A percentile compares a stretch with the other conserved stretches of the same genome.
Evolutionary conservation across 2,113 vertebrate species (phyloP).

Genomic region (Zosterops lateralis): DNA sequence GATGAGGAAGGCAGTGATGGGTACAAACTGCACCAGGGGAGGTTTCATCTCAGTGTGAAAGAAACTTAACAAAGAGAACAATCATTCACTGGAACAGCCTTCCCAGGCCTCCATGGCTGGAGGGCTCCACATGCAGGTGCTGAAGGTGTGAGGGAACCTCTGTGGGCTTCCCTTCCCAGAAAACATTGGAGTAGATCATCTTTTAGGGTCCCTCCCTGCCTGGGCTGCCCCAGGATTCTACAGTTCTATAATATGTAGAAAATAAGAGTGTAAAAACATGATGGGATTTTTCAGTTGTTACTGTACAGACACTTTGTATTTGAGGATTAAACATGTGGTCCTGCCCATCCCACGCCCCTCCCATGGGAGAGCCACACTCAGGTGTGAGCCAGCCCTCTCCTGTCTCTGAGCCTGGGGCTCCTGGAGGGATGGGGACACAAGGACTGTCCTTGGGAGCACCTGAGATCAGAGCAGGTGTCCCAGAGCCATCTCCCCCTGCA

Average conservation of each 20-base stretch:
- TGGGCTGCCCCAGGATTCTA: background rate
- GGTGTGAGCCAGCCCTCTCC: accelerated
- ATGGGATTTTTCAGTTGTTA: background rate
- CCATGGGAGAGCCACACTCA: accelerated
- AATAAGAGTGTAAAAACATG: background rate
- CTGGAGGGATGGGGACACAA: background rate
- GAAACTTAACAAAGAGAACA: background rate
- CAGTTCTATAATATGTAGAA: background rate
- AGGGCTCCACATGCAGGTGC: background rate
- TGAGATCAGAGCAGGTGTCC: background rate
- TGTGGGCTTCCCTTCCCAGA: background rate
- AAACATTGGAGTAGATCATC: accelerated
- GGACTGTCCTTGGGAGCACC: background rate
- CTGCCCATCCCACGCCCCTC: background rate
- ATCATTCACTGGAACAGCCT: background rate
- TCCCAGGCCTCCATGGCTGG: accelerated
- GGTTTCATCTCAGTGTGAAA: background rate
- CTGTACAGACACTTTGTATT: background rate
- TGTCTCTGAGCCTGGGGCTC: background rate
- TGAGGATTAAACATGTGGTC: background rate
- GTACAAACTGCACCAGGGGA: background rate
- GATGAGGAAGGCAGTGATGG: background rate
- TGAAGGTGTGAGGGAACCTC: background rate
- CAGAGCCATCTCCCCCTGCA: accelerated
- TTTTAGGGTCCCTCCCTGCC: background rate